phyloP scores from a whole-genome alignment of 2,797 vertebrate genomes.

The Melanotaenia pygmaea region DNA sequence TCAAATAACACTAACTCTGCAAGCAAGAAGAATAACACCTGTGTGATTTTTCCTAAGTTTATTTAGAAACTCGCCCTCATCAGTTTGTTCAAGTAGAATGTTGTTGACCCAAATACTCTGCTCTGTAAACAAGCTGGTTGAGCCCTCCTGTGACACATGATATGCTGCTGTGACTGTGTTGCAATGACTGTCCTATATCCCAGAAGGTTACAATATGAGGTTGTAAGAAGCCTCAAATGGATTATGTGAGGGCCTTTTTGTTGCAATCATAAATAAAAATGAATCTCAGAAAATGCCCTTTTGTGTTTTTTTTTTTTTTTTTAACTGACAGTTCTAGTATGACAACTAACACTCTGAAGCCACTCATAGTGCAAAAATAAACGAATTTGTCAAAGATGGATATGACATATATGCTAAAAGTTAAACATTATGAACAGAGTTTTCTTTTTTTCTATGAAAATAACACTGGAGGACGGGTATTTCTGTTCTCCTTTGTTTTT shows the following conservation, averaged over 20 bases:
- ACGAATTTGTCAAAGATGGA: conserved; percentile 4
- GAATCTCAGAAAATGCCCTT: background rate
- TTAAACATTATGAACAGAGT: conserved; percentile 25
- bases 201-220: conserved; percentile 24
- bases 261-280: background rate
- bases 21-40: background rate
- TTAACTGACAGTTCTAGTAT: background rate
- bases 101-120: conserved; percentile 67
- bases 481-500: background rate
- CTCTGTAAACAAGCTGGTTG: conserved; percentile 69
- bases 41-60: conserved; percentile 2
- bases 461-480: conserved; percentile 24
- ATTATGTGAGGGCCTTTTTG: rapidly evolving
- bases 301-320: background rate
- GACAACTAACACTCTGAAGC: background rate
- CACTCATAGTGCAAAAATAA: background rate
- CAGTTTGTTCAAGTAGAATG: conserved; percentile 21
- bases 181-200: conserved; percentile 55
- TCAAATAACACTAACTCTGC: background rate
- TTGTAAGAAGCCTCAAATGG: conserved; percentile 12
- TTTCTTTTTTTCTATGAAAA: conserved; percentile 15
- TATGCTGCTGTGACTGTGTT: conserved; percentile 57
- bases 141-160: conserved; percentile 66
- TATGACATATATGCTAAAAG: conserved; percentile 55
- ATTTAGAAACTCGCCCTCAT: conserved; percentile 13